Evolutionary conservation across 2,113 vertebrate genomes (phyloP).

Genomic region (Pica pica): DNA sequence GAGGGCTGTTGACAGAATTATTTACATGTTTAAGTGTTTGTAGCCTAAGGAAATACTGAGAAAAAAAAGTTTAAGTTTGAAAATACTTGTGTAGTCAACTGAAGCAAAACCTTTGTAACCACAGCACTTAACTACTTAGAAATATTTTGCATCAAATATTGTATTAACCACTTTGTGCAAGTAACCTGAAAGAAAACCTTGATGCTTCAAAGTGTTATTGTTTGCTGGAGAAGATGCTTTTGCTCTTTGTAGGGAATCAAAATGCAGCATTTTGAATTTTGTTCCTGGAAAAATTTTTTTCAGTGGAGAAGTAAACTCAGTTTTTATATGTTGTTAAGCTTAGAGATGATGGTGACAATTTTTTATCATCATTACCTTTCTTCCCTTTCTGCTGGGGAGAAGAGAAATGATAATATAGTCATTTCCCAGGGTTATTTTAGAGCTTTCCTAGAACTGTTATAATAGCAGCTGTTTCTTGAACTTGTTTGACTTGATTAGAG

Average conservation of each 20-base stretch:
- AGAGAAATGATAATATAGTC: not conserved
- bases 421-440: not conserved
- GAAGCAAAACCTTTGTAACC: not conserved
- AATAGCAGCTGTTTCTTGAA: not conserved
- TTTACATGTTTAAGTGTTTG: not conserved
- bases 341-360: not conserved
- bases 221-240: not conserved
- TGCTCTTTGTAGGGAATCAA: not conserved
- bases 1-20: not conserved
- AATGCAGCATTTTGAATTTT: not conserved
- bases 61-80: not conserved
- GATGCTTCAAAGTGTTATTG: not conserved
- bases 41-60: not conserved
- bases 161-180: not conserved
- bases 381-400: not conserved
- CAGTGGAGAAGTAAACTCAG: not conserved
- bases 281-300: not conserved
- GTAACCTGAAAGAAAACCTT: not conserved
- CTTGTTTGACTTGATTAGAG: not conserved
- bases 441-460: not conserved
- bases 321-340: not conserved
- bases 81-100: not conserved
- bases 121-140: not conserved
- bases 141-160: not conserved
- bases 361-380: not conserved